Conservation (phyloP, 2,113 vertebrate species). For the Capreolus pygargus region DNA sequence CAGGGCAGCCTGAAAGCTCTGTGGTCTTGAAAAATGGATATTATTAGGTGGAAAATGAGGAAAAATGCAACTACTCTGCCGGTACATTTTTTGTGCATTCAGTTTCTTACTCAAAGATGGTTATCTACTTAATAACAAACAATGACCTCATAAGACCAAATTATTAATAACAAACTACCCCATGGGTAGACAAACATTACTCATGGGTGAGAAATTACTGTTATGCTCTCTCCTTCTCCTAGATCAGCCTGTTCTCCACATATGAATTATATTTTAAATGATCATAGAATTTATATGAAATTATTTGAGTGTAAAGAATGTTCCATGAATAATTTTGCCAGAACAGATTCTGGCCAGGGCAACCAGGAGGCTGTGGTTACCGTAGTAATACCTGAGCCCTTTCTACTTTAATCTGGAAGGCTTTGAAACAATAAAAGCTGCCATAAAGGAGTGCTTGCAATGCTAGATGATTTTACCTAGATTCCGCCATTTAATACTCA, state of each 20-base stretch:
- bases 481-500: neutral
- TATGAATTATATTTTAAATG: neutral
- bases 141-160: neutral
- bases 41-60: neutral
- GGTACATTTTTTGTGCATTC: neutral
- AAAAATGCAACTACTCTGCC: neutral
- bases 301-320: neutral
- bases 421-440: neutral
- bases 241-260: neutral
- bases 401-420: neutral
- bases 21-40: neutral
- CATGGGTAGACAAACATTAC: neutral
- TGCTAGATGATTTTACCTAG: neutral
- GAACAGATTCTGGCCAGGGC: neutral
- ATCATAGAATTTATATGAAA: neutral
- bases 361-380: neutral
- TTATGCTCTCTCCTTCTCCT: neutral
- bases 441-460: neutral
- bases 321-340: neutral
- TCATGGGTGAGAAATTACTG: neutral
- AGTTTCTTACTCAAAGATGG: neutral
- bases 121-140: neutral
- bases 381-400: neutral
- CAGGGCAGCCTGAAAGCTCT: neutral
- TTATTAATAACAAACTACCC: neutral